Conservation (phyloP, 53 echinoderm and acorn worm genomes). For the Mesocentrotus franciscanus region DNA sequence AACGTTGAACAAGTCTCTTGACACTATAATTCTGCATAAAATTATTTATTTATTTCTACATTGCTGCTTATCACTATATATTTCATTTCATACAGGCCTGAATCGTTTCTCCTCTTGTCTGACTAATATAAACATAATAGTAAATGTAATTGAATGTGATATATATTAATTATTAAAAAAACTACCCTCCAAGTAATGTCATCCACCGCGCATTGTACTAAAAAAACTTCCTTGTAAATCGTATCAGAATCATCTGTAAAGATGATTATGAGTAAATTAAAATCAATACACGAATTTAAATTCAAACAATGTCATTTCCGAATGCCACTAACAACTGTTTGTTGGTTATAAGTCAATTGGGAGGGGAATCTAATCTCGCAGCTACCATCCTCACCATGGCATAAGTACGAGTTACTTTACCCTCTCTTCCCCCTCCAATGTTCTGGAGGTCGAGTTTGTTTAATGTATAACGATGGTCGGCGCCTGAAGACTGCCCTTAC, state of each 20-base stretch:
- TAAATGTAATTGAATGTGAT: not conserved
- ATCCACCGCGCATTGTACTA: not conserved
- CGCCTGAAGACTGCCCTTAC: conserved; percentile 1
- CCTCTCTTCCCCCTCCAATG: not conserved
- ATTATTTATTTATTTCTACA: not conserved
- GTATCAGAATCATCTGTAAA: too few relatives aligned
- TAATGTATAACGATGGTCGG: conserved; percentile 33
- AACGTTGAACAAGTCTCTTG: too few relatives aligned
- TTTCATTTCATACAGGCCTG: not conserved
- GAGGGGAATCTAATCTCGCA: not conserved
- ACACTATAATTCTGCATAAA: not conserved
- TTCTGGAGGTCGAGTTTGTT: conserved; percentile 20
- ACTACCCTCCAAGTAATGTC: not conserved
- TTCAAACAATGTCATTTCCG: too few relatives aligned
- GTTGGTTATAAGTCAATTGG: not conserved
- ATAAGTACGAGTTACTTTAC: not conserved
- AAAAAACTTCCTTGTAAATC: not conserved
- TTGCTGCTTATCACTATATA: not conserved
- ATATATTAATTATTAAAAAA: not conserved
- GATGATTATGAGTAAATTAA: too few relatives aligned
- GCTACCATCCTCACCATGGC: not conserved
- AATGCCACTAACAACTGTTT: not conserved
- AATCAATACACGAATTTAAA: too few relatives aligned
- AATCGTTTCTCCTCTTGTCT: not conserved
- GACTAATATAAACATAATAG: not conserved